These are phyloP conservation scores for Bucorvus abyssinicus DNA, from an alignment of 2,797 vertebrate genomes.

Conservation along the genomic window DNA sequence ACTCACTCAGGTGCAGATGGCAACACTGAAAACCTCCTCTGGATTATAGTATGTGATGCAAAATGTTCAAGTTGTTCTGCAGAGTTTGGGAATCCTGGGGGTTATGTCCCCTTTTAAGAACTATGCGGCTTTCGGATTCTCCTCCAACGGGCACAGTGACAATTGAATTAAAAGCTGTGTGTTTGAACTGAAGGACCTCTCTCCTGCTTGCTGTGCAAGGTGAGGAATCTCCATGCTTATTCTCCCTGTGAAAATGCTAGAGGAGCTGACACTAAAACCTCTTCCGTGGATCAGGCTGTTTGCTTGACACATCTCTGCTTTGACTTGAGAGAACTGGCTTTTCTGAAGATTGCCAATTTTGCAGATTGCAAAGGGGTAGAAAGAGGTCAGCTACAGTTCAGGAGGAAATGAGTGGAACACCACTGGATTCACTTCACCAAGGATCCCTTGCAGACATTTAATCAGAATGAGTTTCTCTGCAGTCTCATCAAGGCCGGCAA, in stretches of 20 bases:
- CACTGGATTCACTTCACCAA: slow-evolving; percentile 7
- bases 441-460: slow-evolving; percentile 7
- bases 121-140: not conserved
- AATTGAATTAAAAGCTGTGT: not conserved
- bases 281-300: not conserved
- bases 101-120: not conserved
- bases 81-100: not conserved
- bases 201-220: not conserved
- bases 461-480: slow-evolving; percentile 29
- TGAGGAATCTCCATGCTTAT: not conserved
- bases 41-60: not conserved
- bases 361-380: not conserved
- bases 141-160: not conserved
- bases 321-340: not conserved
- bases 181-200: not conserved
- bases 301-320: not conserved
- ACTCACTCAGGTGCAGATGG: not conserved
- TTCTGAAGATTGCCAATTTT: not conserved
- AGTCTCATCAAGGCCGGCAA: slow-evolving; percentile 40
- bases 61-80: not conserved
- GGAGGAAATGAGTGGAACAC: not conserved
- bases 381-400: slow-evolving; percentile 24
- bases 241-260: not conserved
- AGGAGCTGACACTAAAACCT: not conserved
- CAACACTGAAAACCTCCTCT: not conserved